Conservation (phyloP, 2,113 vertebrate genomes). For the Myrmecophaga tridactyla region DNA sequence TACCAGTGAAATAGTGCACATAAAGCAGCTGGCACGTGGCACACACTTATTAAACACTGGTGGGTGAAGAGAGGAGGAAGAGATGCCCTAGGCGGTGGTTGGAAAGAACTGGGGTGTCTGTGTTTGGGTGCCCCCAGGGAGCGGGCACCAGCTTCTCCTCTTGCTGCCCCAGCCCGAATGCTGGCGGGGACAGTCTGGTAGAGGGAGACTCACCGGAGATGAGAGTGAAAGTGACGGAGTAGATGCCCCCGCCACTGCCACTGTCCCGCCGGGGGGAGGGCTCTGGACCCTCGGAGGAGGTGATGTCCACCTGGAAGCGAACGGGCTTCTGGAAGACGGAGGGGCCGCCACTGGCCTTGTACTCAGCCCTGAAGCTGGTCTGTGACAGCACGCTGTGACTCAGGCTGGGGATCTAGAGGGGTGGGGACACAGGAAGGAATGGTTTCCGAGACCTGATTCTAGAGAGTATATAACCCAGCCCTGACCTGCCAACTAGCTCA, state of each 20-base stretch:
- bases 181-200: neutral
- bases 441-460: neutral
- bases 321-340: slow-evolving; percentile 97
- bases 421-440: neutral
- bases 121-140: neutral
- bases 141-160: neutral
- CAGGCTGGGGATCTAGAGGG: slow-evolving; percentile 92
- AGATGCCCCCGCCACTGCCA: slow-evolving; percentile 89
- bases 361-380: slow-evolving; percentile 95
- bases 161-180: neutral
- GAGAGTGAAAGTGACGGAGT: slow-evolving; percentile 94
- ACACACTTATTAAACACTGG: neutral
- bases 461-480: neutral
- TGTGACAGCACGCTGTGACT: slow-evolving; percentile 96
- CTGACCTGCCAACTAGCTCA: too few species aligned
- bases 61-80: neutral
- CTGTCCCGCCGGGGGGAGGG: slow-evolving; percentile 80
- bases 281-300: slow-evolving; percentile 90
- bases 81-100: neutral
- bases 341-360: slow-evolving; percentile 92
- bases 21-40: neutral
- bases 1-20: neutral
- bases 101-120: neutral
- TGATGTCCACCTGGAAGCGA: slow-evolving; percentile 95
- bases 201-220: slow-evolving; percentile 86